Evolutionary conservation across 1,140 invertebrate species (phyloP), one percentile per base, ranked within the genome.

Genomic region (Zaprionus vittiger): DNA sequence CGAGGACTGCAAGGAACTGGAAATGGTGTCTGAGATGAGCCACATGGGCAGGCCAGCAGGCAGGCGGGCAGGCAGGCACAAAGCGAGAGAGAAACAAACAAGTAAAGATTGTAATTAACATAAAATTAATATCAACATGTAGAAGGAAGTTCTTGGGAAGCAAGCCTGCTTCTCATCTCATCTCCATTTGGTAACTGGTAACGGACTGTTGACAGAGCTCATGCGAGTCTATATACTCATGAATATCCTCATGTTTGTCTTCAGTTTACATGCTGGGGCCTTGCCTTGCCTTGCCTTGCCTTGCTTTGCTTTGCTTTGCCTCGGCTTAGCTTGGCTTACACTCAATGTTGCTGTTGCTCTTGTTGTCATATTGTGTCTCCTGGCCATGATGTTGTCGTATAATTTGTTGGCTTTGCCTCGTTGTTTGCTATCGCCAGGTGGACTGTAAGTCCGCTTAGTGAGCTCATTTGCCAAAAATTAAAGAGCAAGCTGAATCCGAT

Each of bases 61-160:
- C 11, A 12, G 24, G 67, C 38, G 41, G 54, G 38, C 56, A 15
- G 17, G 41, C 24, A 34, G 65, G 60, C 77, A 71, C 60, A 68
- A 64, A 74, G 66, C 11, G 64, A 49, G 54, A 66, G 60, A 62
- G 77, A 77, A 79, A 69, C 79, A 81, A 77, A 79, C 69, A 79
- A 68, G 81, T 66, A 73, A 76, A 84, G 81, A 80, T 90, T 85
- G 85, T 90, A 89, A 89, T 89, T 89, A 89, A 85, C 85, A 89
- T 89, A 81, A 89, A 90, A 90, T 89, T 87, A 87, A 80, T 83
- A 84, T 79, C 79, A 83, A 78, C 80, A 87, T 74, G 69, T 64
- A 41, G 55, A 11, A 73, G 73, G 28, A 66, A 56, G 75, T 73
- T 61, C 60, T 65, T 26, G 44, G 54, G 22, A 34, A 20, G 15